Evolutionary conservation across 2,888 invertebrate species (phyloP).

Genomic region (Auanema freiburgensis): DNA sequence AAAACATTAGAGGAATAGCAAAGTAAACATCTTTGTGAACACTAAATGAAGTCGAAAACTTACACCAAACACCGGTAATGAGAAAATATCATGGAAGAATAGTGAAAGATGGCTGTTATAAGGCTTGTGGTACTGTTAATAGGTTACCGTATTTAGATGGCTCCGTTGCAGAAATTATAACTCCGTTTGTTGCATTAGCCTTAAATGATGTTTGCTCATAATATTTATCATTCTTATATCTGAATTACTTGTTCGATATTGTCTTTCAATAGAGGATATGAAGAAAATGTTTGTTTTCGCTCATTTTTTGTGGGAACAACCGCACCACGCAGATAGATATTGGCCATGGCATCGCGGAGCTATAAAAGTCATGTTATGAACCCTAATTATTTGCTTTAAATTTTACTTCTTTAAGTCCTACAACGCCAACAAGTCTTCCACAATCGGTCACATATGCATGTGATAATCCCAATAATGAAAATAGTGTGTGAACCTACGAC

Average conservation of each 20-base stretch:
- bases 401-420: constrained; percentile 46
- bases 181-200: constrained; percentile 8
- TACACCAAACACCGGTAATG: too few species aligned
- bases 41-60: too few species aligned
- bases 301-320: constrained; percentile 36
- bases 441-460: constrained; percentile 53
- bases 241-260: constrained; percentile 3
- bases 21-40: too few species aligned
- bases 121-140: constrained; percentile 15
- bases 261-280: not conserved
- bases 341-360: constrained; percentile 44
- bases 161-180: constrained; percentile 10
- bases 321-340: constrained; percentile 48
- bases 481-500: constrained; percentile 44
- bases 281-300: constrained; percentile 30
- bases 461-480: constrained; percentile 48
- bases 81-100: not conserved
- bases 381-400: not conserved
- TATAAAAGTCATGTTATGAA: constrained; percentile 18
- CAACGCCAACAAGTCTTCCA: constrained; percentile 49
- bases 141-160: constrained; percentile 12
- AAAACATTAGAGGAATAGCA: too few species aligned
- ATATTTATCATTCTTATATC: constrained; percentile 8
- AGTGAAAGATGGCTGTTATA: constrained; percentile 9
- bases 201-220: not conserved